These are phyloP conservation scores for Anisognathus igniventris DNA, from an alignment of 2,797 vertebrate genomes.

Conservation along the genomic window DNA sequence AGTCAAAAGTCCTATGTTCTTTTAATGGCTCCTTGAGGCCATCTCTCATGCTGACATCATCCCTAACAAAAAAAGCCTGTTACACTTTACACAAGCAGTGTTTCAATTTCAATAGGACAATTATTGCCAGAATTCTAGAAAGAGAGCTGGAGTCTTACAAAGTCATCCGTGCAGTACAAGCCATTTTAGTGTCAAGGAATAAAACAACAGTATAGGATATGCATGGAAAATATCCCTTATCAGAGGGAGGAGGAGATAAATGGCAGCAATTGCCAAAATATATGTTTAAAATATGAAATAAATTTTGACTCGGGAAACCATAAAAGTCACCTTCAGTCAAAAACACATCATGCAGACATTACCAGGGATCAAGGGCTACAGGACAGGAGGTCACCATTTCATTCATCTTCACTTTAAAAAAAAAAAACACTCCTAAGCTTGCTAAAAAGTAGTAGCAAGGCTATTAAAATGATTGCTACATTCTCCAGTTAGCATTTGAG, in stretches of 20 bases:
- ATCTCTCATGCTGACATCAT: conserved; percentile 73
- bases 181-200: conserved; percentile 37
- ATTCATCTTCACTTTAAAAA: not conserved
- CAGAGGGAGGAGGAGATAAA: conserved; percentile 13
- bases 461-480: not conserved
- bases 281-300: not conserved
- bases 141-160: conserved; percentile 20
- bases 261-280: not conserved
- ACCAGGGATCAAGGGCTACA: not conserved
- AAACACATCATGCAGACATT: not conserved
- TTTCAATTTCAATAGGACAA: conserved; percentile 54
- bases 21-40: conserved; percentile 74
- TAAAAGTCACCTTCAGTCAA: conserved; percentile 1
- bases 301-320: conserved; percentile 28
- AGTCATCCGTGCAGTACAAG: not conserved
- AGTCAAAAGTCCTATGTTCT: conserved; percentile 74
- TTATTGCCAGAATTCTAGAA: conserved; percentile 50
- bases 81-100: conserved; percentile 52
- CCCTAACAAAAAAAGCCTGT: conserved; percentile 69
- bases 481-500: not conserved
- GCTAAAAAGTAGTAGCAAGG: not conserved
- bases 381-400: not conserved
- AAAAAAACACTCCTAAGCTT: not conserved
- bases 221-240: conserved; percentile 27
- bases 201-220: conserved; percentile 12